Evolutionary conservation across 2,888 invertebrate species (phyloP).

Genomic region (Priocnemis perturbator): DNA sequence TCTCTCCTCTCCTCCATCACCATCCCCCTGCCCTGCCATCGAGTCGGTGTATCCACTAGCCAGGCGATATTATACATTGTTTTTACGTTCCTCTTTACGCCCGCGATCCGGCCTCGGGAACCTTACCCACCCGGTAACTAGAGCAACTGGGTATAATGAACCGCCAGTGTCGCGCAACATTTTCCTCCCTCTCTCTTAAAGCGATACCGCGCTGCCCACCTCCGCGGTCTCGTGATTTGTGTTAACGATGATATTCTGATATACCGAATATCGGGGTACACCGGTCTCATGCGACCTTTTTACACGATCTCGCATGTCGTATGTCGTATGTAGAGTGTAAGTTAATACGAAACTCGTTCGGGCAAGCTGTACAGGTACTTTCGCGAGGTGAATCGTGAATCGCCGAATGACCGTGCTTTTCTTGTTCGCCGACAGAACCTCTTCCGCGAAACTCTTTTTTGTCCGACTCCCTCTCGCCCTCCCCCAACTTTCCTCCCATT

Average conservation of each 20-base stretch:
- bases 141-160: conserved; percentile 61
- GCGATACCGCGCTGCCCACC: background rate
- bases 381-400: no score
- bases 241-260: no score
- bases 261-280: no score
- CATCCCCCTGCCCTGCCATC: conserved; percentile 37
- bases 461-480: conserved; percentile 11
- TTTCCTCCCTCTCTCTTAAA: conserved; percentile 22
- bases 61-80: conserved; percentile 67
- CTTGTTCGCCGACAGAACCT: conserved; percentile 11
- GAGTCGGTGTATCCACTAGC: conserved; percentile 26
- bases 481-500: background rate
- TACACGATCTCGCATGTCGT: no score
- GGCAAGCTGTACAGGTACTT: no score
- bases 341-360: no score
- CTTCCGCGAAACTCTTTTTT: background rate
- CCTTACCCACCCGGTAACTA: conserved; percentile 55
- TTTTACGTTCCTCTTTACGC: conserved; percentile 65
- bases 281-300: no score
- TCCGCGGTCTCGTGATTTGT: no score
- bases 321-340: no score
- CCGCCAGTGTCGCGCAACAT: conserved; percentile 21
- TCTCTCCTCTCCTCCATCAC: conserved; percentile 30
- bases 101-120: conserved; percentile 39
- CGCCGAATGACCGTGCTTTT: background rate